Base-by-base conservation (phyloP, 2,888 invertebrate genomes). In the Netelia inedita region DNA sequence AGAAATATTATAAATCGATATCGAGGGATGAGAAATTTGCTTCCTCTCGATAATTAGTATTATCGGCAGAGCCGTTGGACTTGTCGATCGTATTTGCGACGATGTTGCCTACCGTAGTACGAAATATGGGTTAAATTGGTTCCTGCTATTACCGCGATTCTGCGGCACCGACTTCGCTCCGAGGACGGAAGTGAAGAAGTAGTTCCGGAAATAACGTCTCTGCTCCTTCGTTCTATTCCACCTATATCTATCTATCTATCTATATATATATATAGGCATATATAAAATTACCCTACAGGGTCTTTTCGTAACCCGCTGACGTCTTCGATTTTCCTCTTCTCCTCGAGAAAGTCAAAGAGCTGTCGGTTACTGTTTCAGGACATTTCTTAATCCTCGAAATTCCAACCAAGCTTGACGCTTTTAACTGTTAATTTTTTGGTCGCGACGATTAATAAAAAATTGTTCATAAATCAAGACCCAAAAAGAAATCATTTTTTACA, bases 151-250 rank as follows among this genome's bases (percentile, higher is more conserved):
- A 88, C 85, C 81, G 82, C 71, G 65, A 76, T 73, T 78, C 76
- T 73, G 68, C 63, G 68, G 78, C 66, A 76, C 14, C 73, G 23
- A 68, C 79, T 19, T 65, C 55, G 35, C 72, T 73, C 43, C 46
- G 66, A 82, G 72, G 86, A 82, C 88, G 87, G 88, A 87, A 87
- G 88, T 86, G 87, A 88, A 88, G 90, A 91, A 90, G 88, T 85
- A 86, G 86, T 88, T 87, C 88, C 92, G 92, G 92, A 92, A 92
- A 92, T 92, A 91, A 92, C 90, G 90, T 88, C 88, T 87, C 87
- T 89, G 88, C 85, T 81, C 82, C 28, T 79, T 79, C 80, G 61
- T 71, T 41, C 61, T 35, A 61, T 41, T 71, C 65, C 23, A 21
- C 21, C n/a, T 46, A 46, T 55, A 63, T 10, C 28, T 28, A 28